Evolutionary conservation across 35 echinoderm and acorn worm species (phyloP), one percentile per base, ranked within the genome.

Genomic region (Chiridota heheva): DNA sequence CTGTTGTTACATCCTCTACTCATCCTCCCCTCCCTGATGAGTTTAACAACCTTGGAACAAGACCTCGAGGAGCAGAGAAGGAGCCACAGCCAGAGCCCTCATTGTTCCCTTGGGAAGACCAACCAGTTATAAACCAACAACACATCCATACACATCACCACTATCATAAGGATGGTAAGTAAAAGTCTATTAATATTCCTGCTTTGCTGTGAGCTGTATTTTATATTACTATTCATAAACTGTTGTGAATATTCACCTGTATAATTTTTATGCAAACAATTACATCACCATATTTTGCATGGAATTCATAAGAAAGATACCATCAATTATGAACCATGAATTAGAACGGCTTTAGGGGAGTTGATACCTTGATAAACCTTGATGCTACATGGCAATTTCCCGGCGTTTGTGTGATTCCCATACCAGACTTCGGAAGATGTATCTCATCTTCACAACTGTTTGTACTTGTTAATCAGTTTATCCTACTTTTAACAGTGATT

Each of bases 81-180:
- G 64, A 59, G 6, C 4, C 58, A 7, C 1, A 4, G 26, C 24
- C 24, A 10, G 33, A 10, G 58, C 33, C 26, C 58, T 60, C 58
- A 28, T 3, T 28, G 5, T 24, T 60, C 24, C 26, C 8, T 32
- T 44, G 61, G 29, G 64, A 64, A 18, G 39, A 63, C 42, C 31
- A 20, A 39, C 40, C 68, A 44, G n/a, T 73, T 15, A 61, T 46
- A 60, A 90, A 61, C 8, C 81, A 85, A 43, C 73, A 73, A 40
- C 81, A 85, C 18, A 39, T 60, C 3, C 89, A 91, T 72, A 91
- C 82, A 32, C 89, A 91, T 72, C 89, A 86, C 36, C 89, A 91
- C 63, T 91, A 86, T 73, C 82, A 91, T 63, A 44, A 60, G n/a
- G 42, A 74, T 48, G 89, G 89, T 91, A 80, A n/a, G 63, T 39